A percentile compares a stretch with the other conserved stretches of the same genome.
Evolutionary conservation across 2,888 invertebrate species (phyloP).

Genomic region (Meghimatium bilineatum): DNA sequence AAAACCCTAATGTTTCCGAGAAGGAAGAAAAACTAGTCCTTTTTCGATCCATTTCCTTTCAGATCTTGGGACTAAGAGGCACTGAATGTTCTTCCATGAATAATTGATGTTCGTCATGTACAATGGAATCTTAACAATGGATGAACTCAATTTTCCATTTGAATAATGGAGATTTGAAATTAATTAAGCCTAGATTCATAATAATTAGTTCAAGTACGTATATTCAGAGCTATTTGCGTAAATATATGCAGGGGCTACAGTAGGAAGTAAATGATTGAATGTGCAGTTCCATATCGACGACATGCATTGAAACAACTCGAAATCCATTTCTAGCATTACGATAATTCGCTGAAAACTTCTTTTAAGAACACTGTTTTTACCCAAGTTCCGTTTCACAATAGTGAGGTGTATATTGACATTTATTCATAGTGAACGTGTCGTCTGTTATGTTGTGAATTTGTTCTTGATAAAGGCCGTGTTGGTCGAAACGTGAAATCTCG

Average conservation of each 20-base stretch:
- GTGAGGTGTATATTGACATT: too few species aligned
- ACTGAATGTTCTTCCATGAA: conserved; percentile 25
- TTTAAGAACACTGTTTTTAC: too few species aligned
- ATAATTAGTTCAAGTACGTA: conserved; percentile 12
- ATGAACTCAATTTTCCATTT: neutral
- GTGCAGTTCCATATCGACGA: neutral
- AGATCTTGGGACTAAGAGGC: conserved; percentile 14
- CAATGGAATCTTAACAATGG: conserved; percentile 23
- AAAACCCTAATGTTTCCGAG: conserved; percentile 41
- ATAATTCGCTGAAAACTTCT: neutral
- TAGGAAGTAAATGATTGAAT: neutral
- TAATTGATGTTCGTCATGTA: conserved; percentile 22
- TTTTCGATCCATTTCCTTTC: conserved; percentile 14
- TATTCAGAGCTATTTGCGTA: neutral
- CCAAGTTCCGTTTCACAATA: too few species aligned
- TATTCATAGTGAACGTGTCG: too few species aligned
- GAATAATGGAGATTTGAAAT: neutral
- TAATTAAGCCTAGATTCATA: conserved; percentile 10
- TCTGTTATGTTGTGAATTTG: too few species aligned
- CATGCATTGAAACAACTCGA: neutral
- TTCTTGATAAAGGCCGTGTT: too few species aligned
- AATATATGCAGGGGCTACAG: neutral
- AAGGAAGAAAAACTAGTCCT: conserved; percentile 33
- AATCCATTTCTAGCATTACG: neutral
- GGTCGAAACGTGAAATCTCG: too few species aligned